Evolutionary conservation across 2,888 invertebrate genomes (phyloP), one percentile per base, ranked within the genome.

Genomic region (Kryphioiulus occultus): DNA sequence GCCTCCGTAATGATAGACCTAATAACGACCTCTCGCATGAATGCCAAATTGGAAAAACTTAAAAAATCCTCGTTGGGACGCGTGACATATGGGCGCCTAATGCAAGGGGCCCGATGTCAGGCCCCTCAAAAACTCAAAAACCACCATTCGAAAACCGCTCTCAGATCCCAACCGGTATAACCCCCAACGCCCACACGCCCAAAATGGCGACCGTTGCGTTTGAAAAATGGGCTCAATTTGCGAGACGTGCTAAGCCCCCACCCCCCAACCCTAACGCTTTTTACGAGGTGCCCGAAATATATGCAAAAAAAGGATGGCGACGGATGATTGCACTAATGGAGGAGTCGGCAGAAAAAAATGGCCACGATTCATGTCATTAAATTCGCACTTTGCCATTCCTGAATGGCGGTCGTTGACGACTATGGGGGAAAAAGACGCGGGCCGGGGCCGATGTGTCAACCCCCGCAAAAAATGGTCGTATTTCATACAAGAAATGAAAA

Each of bases 331-430:
- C 87, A 82, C 87, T 87, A 87, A 87, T 87, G 87, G 87, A 86
- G 59, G 22, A 59, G 59, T n/a, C n/a, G 22, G 10, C n/a, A 35
- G 87, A 84, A 83, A 84, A 87, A 87, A 87, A 83, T 85, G 35
- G 68, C 32, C 59, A 68, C 87, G 87, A 87, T 87, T 85, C 87
- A 87, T 47, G 87, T 87, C 87, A 87, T 87, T 87, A 87, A 87
- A 87, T 85, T 87, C 87, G 68, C 68, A 68, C 68, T 68, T 68
- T 68, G 68, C 68, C 26, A 68, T 32, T 39, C 85, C 44, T 4
- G 35, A 85, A 59, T 47, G 47, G 30, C 39, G 22, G 83, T 87
- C 39, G 68, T 82, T 22, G 68, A 68, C 68, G 68, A 68, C 68
- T 26, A 87, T 44, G 85, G 42, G 85, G 42, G 22, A 44, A 85